phyloP scores from a whole-genome alignment of 2,113 vertebrate genomes.

The Psophia crepitans region DNA sequence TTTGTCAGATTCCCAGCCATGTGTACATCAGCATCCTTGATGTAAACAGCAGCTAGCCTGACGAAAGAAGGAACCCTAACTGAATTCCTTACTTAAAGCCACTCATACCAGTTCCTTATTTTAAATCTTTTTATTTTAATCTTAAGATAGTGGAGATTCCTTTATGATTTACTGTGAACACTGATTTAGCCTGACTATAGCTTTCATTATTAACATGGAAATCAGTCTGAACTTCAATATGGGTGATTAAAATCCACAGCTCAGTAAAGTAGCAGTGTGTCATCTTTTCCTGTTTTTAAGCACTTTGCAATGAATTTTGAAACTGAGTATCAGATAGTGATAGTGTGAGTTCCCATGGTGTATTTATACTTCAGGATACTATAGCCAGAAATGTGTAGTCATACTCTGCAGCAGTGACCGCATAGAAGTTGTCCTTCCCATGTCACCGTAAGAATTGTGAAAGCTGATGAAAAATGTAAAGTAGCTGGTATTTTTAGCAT shows the following conservation, averaged over 20 bases:
- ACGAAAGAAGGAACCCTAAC: background rate
- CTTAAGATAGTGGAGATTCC: background rate
- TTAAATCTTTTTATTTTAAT: no score
- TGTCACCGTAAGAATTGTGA: background rate
- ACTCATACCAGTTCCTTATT: background rate
- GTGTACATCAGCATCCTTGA: background rate
- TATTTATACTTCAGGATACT: background rate
- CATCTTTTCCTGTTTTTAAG: background rate
- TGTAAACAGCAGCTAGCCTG: background rate
- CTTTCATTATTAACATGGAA: background rate
- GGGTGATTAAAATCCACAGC: background rate
- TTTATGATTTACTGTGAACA: background rate
- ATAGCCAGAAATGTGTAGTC: background rate
- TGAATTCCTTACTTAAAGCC: background rate
- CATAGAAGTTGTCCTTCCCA: background rate
- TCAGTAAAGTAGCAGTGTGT: background rate
- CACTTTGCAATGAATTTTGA: background rate
- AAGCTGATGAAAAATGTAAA: background rate
- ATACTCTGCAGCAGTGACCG: background rate
- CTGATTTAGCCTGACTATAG: background rate
- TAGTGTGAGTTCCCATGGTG: background rate
- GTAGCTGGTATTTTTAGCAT: background rate
- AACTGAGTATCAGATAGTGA: background rate
- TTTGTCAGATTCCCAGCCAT: background rate
- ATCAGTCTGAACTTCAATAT: background rate